Percentiles rank a stretch among this genome's conserved stretches.
phyloP scores from a whole-genome alignment of 2,797 vertebrate species.

The Mastacembelus armatus region DNA sequence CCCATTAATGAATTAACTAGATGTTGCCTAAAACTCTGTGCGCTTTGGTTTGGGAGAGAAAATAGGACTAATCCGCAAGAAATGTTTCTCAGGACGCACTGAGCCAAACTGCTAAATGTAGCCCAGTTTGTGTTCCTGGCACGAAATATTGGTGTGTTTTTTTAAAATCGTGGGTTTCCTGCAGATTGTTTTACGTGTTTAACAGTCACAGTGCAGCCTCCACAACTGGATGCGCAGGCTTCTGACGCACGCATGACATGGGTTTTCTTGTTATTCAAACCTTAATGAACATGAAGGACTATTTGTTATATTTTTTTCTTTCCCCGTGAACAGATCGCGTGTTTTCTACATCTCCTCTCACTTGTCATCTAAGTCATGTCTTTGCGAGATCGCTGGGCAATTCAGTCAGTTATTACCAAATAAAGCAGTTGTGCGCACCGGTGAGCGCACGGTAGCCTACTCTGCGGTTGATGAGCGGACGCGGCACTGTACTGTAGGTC shows the following conservation, averaged over 20 bases:
- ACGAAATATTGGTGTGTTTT: not conserved
- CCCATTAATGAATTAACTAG: not conserved
- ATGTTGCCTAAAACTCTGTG: not conserved
- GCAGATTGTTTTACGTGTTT: not conserved
- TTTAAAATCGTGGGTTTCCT: not conserved
- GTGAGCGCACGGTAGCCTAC: slow-evolving; percentile 34
- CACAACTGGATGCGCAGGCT: slow-evolving; percentile 33
- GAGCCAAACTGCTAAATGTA: not conserved
- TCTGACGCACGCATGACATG: slow-evolving; percentile 54
- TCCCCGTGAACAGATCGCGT: not conserved
- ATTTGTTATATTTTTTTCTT: not conserved
- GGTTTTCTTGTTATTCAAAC: slow-evolving; percentile 19
- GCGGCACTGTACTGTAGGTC: slow-evolving; percentile 29
- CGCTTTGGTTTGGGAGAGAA: not conserved
- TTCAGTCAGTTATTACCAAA: slow-evolving; percentile 32
- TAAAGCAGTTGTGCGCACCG: slow-evolving; percentile 48
- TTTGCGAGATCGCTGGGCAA: slow-evolving; percentile 8
- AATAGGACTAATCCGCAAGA: not conserved
- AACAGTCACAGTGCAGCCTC: not conserved
- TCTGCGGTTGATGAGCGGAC: slow-evolving; percentile 11
- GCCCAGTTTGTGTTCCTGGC: not conserved
- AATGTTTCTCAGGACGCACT: not conserved
- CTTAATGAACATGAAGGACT: not conserved
- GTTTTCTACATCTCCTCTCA: not conserved
- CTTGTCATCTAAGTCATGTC: not conserved